A percentile compares a stretch with the other conserved stretches of the same genome.
Evolutionary conservation across 2,113 vertebrate genomes (phyloP).

Genomic region (Puma concolor): DNA sequence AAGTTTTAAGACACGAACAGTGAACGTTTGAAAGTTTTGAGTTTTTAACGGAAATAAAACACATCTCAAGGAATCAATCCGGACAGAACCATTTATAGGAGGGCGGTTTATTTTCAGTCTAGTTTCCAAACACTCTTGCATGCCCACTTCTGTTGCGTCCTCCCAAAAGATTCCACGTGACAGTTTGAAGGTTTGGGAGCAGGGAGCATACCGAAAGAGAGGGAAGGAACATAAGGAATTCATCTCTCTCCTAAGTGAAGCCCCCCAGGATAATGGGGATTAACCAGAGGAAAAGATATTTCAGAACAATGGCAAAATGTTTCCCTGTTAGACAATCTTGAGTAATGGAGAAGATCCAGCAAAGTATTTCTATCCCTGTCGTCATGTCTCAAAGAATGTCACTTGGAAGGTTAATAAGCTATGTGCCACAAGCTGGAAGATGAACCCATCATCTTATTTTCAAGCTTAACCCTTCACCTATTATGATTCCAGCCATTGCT

Average conservation of each 20-base stretch:
- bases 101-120: not conserved
- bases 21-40: not conserved
- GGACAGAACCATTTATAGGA: not conserved
- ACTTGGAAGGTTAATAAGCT: conserved; percentile 14
- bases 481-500: not conserved
- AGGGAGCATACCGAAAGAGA: not conserved
- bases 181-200: not conserved
- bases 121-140: not conserved
- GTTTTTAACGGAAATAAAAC: conserved; percentile 47
- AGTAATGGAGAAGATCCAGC: not conserved
- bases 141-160: not conserved
- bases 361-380: not conserved
- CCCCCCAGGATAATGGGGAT: not conserved
- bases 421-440: not conserved
- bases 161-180: not conserved
- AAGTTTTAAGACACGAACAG: not conserved
- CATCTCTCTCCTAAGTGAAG: not conserved
- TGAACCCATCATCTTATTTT: not conserved
- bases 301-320: not conserved
- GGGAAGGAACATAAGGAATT: not conserved
- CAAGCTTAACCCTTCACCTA: not conserved
- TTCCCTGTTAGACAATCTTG: not conserved
- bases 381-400: not conserved
- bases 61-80: not conserved
- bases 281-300: not conserved